Conservation (phyloP, 2,797 vertebrate species). For the Aplochiton taeniatus region DNA sequence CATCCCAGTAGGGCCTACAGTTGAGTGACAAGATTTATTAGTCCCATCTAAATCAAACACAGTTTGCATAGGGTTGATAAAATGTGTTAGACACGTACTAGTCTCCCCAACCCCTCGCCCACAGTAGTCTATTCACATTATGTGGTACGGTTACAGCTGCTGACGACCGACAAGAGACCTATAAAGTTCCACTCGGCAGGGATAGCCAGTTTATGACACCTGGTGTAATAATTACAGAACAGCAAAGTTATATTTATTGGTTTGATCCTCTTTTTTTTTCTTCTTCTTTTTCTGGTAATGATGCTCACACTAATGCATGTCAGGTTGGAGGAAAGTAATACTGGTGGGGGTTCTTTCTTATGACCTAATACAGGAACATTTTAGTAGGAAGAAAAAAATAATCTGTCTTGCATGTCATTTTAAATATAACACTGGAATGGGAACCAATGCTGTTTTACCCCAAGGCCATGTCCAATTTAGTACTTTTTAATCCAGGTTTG, state of each 20-base stretch:
- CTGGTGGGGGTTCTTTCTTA: constrained; percentile 72
- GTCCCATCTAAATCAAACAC: constrained; percentile 20
- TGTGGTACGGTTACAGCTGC: constrained; percentile 64
- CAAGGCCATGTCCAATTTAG: constrained; percentile 80
- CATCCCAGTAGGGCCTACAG: constrained; percentile 1
- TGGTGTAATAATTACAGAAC: constrained; percentile 44
- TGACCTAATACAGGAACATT: constrained; percentile 67
- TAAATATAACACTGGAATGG: constrained; percentile 83
- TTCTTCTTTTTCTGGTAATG: constrained; percentile 73
- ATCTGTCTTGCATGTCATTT: constrained; percentile 70
- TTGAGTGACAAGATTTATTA: constrained; percentile 48
- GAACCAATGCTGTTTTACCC: constrained; percentile 72
- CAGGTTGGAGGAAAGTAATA: constrained; percentile 46
- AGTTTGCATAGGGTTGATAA: constrained; percentile 27
- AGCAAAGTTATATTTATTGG: constrained; percentile 54
- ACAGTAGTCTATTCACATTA: constrained; percentile 42
- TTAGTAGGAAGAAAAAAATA: constrained; percentile 44
- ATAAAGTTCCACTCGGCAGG: constrained; percentile 53
- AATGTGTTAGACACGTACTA: constrained; percentile 26
- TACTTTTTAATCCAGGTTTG: constrained; percentile 87
- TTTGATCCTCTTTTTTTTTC: constrained; percentile 76
- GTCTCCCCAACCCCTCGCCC: constrained; percentile 3
- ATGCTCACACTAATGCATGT: constrained; percentile 80
- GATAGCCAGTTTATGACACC: constrained; percentile 56
- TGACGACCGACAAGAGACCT: constrained; percentile 48